These are phyloP conservation scores for Trematomus bernacchii DNA, from an alignment of 2,797 vertebrate species.

Conservation along the genomic window DNA sequence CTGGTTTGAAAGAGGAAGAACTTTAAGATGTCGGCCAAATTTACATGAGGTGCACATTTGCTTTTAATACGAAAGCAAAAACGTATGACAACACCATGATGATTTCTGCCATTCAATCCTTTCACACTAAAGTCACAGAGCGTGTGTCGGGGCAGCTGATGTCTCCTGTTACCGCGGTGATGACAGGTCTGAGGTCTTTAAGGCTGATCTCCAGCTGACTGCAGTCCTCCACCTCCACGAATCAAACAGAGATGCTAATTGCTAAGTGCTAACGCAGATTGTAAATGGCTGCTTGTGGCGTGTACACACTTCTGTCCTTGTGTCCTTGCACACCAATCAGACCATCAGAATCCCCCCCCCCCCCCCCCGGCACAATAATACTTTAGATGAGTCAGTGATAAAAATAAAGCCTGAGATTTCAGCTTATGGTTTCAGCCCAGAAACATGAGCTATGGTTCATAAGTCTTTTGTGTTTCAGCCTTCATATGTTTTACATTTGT, in stretches of 20 bases:
- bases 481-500: slow-evolving; percentile 65
- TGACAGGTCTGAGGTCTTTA: background rate
- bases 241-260: slow-evolving; percentile 20
- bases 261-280: slow-evolving; percentile 7
- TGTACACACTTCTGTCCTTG: background rate
- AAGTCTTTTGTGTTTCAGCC: slow-evolving; percentile 55
- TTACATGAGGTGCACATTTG: background rate
- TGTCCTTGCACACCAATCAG: slow-evolving; percentile 11
- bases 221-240: slow-evolving; percentile 15
- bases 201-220: slow-evolving; percentile 5
- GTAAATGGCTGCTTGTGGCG: background rate
- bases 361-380: slow-evolving; percentile 24
- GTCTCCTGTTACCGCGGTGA: slow-evolving; percentile 5
- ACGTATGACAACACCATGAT: background rate
- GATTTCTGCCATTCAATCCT: background rate
- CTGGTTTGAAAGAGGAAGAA: background rate
- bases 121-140: slow-evolving; percentile 7
- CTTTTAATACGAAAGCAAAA: background rate
- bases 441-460: slow-evolving; percentile 29
- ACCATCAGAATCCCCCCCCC: background rate
- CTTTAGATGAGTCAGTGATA: slow-evolving; percentile 1
- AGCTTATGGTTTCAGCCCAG: slow-evolving; percentile 46
- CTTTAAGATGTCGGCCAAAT: background rate
- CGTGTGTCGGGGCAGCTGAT: slow-evolving; percentile 10
- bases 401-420: slow-evolving; percentile 66